A percentile compares a stretch with the other conserved stretches of the same genome.
These are phyloP conservation scores for Charanyca ferruginea DNA, from an alignment of 2,888 invertebrate genomes.

Conservation along the genomic window DNA sequence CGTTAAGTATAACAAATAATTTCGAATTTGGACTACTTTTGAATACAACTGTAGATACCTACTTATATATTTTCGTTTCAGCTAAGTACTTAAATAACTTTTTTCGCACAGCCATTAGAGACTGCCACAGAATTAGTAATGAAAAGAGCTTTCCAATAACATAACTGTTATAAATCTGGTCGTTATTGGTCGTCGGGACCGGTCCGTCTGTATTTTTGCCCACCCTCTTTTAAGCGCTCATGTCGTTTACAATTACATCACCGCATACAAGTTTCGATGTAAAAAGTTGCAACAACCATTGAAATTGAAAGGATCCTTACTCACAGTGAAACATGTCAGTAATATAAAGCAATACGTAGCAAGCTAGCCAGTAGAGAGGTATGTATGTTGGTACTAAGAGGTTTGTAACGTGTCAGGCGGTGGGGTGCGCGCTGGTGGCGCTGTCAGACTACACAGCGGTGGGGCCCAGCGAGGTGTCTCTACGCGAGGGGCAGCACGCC, in stretches of 20 bases:
- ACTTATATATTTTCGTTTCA: too few species aligned
- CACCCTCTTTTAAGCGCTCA: slow-evolving; percentile 19
- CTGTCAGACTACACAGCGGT: slow-evolving; percentile 98
- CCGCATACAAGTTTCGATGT: slow-evolving; percentile 29
- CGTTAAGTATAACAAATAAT: too few species aligned
- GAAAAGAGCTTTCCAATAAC: slow-evolving; percentile 7
- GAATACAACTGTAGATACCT: too few species aligned
- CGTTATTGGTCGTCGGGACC: not conserved
- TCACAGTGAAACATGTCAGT: slow-evolving; percentile 42
- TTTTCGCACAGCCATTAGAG: not conserved
- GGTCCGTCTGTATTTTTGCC: not conserved
- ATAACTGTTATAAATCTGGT: not conserved
- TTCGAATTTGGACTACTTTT: too few species aligned
- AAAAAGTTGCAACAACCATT: slow-evolving; percentile 32
- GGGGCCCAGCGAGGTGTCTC: slow-evolving; percentile 97
- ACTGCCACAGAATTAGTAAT: not conserved
- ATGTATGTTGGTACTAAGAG: slow-evolving; percentile 21
- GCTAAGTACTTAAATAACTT: too few species aligned
- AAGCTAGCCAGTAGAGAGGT: slow-evolving; percentile 22
- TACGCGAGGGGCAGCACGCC: slow-evolving; percentile 97
- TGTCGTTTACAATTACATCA: slow-evolving; percentile 37
- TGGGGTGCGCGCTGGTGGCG: slow-evolving; percentile 96
- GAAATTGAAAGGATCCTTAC: slow-evolving; percentile 41
- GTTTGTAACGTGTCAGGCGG: slow-evolving; percentile 81
- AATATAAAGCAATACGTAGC: slow-evolving; percentile 21